Percentiles rank a stretch among this genome's conserved stretches.
Conservation (phyloP, 2,113 vertebrate genomes). For the Panthera tigris region DNA sequence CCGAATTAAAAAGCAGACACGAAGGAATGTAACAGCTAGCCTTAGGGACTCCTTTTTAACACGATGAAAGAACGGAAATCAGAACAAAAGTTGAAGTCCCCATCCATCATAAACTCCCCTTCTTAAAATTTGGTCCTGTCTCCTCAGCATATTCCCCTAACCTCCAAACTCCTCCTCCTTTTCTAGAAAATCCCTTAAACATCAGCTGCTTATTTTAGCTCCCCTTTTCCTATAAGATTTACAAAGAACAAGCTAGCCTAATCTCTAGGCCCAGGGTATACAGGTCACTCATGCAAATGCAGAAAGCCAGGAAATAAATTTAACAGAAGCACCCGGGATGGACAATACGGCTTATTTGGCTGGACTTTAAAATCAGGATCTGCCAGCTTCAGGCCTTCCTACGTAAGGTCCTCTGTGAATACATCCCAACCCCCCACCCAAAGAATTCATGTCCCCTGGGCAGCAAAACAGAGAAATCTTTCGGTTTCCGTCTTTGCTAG, state of each 20-base stretch:
- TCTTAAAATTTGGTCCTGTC: neutral
- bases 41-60: neutral
- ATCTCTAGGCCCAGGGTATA: neutral
- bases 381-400: neutral
- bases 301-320: neutral
- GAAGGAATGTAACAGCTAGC: neutral
- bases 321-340: neutral
- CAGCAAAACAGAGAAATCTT: neutral
- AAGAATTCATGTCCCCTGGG: neutral
- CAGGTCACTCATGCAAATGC: neutral
- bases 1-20: neutral
- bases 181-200: neutral
- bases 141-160: neutral
- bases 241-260: neutral
- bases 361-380: neutral
- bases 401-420: neutral
- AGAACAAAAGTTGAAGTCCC: neutral
- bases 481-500: neutral
- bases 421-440: neutral
- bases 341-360: neutral
- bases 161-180: neutral
- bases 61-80: neutral
- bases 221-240: neutral
- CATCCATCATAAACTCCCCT: neutral
- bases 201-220: neutral